Evolutionary conservation across 2,113 vertebrate genomes (phyloP).

Genomic region (Grus americana): DNA sequence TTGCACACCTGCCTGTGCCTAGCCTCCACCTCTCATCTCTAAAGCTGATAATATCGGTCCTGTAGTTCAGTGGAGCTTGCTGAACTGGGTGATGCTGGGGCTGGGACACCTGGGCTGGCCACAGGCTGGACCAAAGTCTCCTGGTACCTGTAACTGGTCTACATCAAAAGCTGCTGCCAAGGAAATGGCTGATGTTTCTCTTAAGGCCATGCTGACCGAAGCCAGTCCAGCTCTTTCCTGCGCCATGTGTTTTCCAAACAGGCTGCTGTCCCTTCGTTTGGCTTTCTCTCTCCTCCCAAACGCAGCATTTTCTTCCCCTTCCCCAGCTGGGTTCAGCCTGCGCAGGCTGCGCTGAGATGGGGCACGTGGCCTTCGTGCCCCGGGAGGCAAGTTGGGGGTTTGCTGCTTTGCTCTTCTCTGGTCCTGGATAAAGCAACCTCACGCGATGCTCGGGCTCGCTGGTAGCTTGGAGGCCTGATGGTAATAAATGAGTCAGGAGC

Average conservation of each 20-base stretch:
- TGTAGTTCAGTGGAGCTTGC: not conserved
- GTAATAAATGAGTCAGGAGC: constrained; percentile 71
- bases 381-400: not conserved
- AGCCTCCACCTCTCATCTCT: not conserved
- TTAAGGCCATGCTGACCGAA: not conserved
- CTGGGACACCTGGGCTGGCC: not conserved
- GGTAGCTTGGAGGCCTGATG: constrained; percentile 32
- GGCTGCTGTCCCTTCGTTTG: not conserved
- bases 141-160: not conserved
- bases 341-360: not conserved
- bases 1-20: not conserved
- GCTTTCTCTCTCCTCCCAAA: not conserved
- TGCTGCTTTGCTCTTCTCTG: not conserved
- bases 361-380: not conserved
- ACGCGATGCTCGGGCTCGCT: not conserved
- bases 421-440: not conserved
- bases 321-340: not conserved
- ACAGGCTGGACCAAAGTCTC: not conserved
- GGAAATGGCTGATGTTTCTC: not conserved
- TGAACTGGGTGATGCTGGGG: not conserved
- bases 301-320: not conserved
- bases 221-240: not conserved
- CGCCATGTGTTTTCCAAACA: not conserved
- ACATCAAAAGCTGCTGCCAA: not conserved
- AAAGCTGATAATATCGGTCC: not conserved